Conservation (phyloP, 2,797 vertebrate genomes). For the Lepus townsendii region DNA sequence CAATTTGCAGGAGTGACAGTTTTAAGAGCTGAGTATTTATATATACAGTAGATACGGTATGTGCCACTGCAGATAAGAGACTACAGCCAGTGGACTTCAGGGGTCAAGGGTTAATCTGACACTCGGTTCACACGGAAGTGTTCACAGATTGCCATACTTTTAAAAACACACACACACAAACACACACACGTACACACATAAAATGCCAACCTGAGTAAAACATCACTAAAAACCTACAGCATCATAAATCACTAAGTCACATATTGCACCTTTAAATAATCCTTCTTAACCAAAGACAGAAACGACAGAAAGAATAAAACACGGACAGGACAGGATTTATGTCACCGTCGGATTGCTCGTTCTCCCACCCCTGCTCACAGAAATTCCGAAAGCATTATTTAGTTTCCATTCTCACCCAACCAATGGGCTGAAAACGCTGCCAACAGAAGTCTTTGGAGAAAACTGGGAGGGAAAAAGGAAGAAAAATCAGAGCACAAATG, state of each 20-base stretch:
- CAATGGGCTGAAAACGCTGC: conserved; percentile 73
- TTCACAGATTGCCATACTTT: conserved; percentile 87
- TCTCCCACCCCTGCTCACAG: conserved; percentile 18
- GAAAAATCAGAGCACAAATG: conserved; percentile 75
- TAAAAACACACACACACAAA: conserved; percentile 83
- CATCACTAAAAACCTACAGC: conserved; percentile 88
- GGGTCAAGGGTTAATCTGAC: conserved; percentile 81
- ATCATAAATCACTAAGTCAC: conserved; percentile 89
- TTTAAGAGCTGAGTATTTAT: conserved; percentile 80
- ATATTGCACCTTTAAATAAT: conserved; percentile 92
- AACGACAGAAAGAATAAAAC: conserved; percentile 70
- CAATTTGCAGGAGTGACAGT: conserved; percentile 83
- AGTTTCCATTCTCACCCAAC: conserved; percentile 61
- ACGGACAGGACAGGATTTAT: not conserved
- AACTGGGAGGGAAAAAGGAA: not conserved
- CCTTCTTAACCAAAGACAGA: conserved; percentile 87
- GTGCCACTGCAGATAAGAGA: conserved; percentile 83
- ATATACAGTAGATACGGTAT: conserved; percentile 86
- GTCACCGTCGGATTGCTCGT: conserved; percentile 51
- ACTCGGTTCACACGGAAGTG: conserved; percentile 83
- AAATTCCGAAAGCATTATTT: conserved; percentile 65
- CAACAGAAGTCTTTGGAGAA: conserved; percentile 73
- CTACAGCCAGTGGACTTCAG: conserved; percentile 85
- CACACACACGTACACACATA: conserved; percentile 84
- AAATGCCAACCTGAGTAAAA: conserved; percentile 91